phyloP scores from a whole-genome alignment of 2,797 vertebrate genomes.

The Dendrocincla tyrannina region DNA sequence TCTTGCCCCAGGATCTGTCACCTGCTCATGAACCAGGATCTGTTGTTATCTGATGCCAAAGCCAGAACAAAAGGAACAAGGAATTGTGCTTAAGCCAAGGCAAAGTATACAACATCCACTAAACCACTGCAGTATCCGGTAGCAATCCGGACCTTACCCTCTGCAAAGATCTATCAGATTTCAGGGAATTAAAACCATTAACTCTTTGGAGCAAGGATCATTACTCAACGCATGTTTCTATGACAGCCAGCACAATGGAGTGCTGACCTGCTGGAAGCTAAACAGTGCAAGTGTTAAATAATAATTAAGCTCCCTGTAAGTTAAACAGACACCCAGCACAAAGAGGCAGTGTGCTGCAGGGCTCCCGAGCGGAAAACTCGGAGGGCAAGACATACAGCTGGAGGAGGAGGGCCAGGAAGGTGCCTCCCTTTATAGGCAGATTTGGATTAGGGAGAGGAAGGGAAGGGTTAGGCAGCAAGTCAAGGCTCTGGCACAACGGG shows the following conservation, averaged over 20 bases:
- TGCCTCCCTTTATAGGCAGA: background rate
- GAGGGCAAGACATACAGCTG: background rate
- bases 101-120: background rate
- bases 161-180: conserved; percentile 2
- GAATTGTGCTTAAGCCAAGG: background rate
- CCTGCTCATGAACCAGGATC: conserved; percentile 35
- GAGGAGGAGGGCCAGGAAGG: background rate
- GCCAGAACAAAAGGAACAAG: background rate
- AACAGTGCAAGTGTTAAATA: conserved; percentile 36
- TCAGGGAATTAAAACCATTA: conserved; percentile 30
- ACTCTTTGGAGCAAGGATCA: background rate
- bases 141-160: conserved; percentile 40
- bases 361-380: background rate
- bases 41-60: background rate
- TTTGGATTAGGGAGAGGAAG: background rate
- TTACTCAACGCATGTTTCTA: background rate
- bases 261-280: background rate
- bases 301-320: conserved; percentile 46
- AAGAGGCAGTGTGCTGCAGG: conserved; percentile 32
- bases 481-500: background rate
- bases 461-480: background rate
- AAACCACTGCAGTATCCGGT: background rate
- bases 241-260: background rate
- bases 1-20: background rate
- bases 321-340: conserved; percentile 43